Conservation (phyloP, 2,797 vertebrate species). For the Acanthurus leucopareius region DNA sequence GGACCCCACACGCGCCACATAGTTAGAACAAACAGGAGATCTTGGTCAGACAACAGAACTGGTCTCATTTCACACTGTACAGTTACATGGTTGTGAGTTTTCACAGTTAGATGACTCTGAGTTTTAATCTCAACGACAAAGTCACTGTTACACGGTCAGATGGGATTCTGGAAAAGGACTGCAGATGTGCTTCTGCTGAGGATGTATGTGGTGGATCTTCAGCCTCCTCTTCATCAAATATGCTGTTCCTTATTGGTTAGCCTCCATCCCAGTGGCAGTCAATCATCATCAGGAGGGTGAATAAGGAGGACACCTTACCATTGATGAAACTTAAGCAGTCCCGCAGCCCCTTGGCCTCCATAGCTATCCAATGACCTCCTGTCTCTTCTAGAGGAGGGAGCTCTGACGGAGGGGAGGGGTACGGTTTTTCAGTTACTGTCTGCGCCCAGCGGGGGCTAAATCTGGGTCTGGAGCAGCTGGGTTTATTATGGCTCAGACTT, state of each 20-base stretch:
- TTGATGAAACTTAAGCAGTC: slow-evolving; percentile 81
- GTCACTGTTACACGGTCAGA: slow-evolving; percentile 63
- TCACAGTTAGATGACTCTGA: slow-evolving; percentile 48
- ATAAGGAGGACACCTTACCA: slow-evolving; percentile 79
- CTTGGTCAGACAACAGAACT: slow-evolving; percentile 24
- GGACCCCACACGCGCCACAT: slow-evolving; percentile 17
- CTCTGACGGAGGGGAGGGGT: slow-evolving; percentile 81
- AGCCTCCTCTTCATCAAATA: slow-evolving; percentile 50
- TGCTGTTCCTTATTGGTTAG: slow-evolving; percentile 52
- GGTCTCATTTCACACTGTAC: neutral
- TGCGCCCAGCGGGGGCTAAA: slow-evolving; percentile 69
- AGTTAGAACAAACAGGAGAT: slow-evolving; percentile 45
- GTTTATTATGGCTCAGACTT: slow-evolving; percentile 42
- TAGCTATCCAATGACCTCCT: slow-evolving; percentile 82
- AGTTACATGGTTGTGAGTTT: neutral
- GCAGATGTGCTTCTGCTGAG: slow-evolving; percentile 46
- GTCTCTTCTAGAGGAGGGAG: slow-evolving; percentile 83
- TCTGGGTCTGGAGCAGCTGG: slow-evolving; percentile 78
- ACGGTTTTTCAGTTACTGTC: slow-evolving; percentile 81
- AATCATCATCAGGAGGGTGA: slow-evolving; percentile 61
- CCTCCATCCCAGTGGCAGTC: slow-evolving; percentile 54
- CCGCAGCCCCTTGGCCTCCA: slow-evolving; percentile 71
- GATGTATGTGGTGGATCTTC: slow-evolving; percentile 40
- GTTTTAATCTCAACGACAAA: slow-evolving; percentile 43
- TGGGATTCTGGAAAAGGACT: slow-evolving; percentile 80